These are phyloP conservation scores for Osmerus mordax DNA, from an alignment of 2,113 vertebrate genomes.

Conservation along the genomic window DNA sequence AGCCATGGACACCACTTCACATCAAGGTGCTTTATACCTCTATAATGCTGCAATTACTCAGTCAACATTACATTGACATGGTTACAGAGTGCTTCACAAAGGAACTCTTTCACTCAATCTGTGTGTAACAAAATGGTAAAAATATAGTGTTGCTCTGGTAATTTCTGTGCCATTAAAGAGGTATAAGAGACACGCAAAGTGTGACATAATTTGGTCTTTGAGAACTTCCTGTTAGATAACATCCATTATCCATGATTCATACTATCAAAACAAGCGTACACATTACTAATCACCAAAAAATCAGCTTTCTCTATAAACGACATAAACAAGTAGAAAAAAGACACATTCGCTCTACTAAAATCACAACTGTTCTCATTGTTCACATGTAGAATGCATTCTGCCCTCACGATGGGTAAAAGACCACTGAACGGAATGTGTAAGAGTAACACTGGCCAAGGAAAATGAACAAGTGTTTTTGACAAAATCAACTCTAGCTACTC, in stretches of 20 bases:
- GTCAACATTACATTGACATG: constrained; percentile 5
- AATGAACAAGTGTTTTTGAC: constrained; percentile 50
- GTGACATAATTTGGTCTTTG: constrained; percentile 48
- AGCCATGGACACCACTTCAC: constrained; percentile 33
- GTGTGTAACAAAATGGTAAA: no score
- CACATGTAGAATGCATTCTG: constrained; percentile 57
- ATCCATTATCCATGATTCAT: constrained; percentile 41
- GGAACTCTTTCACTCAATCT: no score
- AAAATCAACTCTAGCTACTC: constrained; percentile 65
- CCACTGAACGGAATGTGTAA: constrained; percentile 61
- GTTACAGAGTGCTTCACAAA: neutral
- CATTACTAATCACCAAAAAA: constrained; percentile 61
- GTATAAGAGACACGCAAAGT: constrained; percentile 45
- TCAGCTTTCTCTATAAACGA: constrained; percentile 54
- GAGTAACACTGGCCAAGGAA: constrained; percentile 61
- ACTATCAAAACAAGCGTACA: constrained; percentile 66
- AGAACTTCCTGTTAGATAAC: constrained; percentile 42
- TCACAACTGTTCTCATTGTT: constrained; percentile 59
- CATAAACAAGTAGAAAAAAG: constrained; percentile 66
- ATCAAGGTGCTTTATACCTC: constrained; percentile 33
- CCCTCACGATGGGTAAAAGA: constrained; percentile 60
- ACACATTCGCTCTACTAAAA: constrained; percentile 62
- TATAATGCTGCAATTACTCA: constrained; percentile 7
- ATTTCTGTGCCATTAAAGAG: constrained; percentile 24
- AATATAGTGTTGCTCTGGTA: neutral